These are phyloP conservation scores for Takifugu bimaculatus DNA, from an alignment of 2,113 vertebrate species.

Conservation along the genomic window DNA sequence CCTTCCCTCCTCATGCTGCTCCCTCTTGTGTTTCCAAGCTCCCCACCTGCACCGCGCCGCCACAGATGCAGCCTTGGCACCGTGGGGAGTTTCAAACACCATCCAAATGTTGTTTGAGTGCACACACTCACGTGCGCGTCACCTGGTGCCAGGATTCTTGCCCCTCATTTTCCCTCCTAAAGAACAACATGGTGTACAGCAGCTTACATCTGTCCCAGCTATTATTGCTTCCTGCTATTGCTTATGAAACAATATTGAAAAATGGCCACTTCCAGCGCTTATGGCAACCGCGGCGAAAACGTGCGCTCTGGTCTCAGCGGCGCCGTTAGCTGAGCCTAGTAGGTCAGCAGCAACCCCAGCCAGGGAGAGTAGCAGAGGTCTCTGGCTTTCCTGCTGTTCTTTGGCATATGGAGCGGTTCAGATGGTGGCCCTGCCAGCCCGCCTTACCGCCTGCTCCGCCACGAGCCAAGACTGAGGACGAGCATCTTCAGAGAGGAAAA, in stretches of 20 bases:
- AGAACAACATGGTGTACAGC: constrained; percentile 42
- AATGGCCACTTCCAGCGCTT: constrained; percentile 7
- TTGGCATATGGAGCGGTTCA: constrained; percentile 67
- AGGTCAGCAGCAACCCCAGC: constrained; percentile 56
- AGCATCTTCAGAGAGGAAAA: constrained; percentile 29
- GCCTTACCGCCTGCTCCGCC: constrained; percentile 48
- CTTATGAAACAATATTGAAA: constrained; percentile 40
- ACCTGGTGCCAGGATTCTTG: constrained; percentile 54
- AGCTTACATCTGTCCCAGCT: constrained; percentile 44
- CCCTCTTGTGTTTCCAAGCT: constrained; percentile 53
- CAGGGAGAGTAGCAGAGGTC: constrained; percentile 56
- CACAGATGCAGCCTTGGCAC: constrained; percentile 70
- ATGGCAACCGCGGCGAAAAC: too few relatives aligned
- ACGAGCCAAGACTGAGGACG: constrained; percentile 43
- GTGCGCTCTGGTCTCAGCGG: constrained; percentile 13
- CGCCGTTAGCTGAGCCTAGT: constrained; percentile 59
- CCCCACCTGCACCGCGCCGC: constrained; percentile 68
- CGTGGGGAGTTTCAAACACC: constrained; percentile 44
- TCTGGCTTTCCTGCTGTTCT: constrained; percentile 66
- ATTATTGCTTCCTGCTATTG: constrained; percentile 33
- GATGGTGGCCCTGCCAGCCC: constrained; percentile 58
- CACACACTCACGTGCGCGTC: constrained; percentile 27
- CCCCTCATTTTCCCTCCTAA: constrained; percentile 39
- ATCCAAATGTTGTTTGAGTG: constrained; percentile 49
- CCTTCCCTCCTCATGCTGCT: constrained; percentile 50